Base-by-base conservation (phyloP, 1,140 invertebrate species). In the Panulirus ornatus region DNA sequence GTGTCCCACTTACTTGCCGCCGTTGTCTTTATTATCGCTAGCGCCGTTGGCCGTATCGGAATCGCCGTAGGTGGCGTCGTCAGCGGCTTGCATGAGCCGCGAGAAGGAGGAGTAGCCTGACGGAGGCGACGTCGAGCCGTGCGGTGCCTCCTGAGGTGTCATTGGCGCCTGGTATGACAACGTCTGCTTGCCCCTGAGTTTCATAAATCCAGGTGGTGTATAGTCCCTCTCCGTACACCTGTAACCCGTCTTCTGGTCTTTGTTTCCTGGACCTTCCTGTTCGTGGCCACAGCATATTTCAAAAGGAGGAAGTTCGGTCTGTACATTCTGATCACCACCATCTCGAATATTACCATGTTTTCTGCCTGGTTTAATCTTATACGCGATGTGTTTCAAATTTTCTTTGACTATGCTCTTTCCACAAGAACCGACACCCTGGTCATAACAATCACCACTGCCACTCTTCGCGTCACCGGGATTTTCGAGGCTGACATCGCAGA, bases 401-500 rank as follows among this genome's bases (percentile, higher is more conserved):
- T 34, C 36, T 75, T 44, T 88, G 0, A 88, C 85, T 8, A 44
- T 88, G n/a, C 36, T 75, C n/a, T 58, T 47, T 8, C 42, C 58
- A 22, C 54, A 51, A 0, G 22, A n/a, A 5, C 0, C 11, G 9
- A 16, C 58, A 38, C 38, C n/a, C 0, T 84, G n/a, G 27, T 30
- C 81, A 70, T n/a, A 63, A 14, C 30, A 6, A 0, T 70, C 81
- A 40, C 81, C 63, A 40, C 19, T 70, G 42, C 40, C 54, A 70
- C 51, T 44, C 30, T 66, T 88, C 0, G 44, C n/a, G 5, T 79
- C 85, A n/a, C 54, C 76, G n/a, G 9, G 54, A 44, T 88, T 88
- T 88, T 88, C 85, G 0, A 88, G 54, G 27, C 85, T 88, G 22
- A 88, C 51, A n/a, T 88, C 85, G 75, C 85, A 88, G n/a, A 88